Percentiles rank a stretch among this genome's conserved stretches.
Evolutionary conservation across 2,113 vertebrate species (phyloP).

Genomic region (Semnopithecus entellus): DNA sequence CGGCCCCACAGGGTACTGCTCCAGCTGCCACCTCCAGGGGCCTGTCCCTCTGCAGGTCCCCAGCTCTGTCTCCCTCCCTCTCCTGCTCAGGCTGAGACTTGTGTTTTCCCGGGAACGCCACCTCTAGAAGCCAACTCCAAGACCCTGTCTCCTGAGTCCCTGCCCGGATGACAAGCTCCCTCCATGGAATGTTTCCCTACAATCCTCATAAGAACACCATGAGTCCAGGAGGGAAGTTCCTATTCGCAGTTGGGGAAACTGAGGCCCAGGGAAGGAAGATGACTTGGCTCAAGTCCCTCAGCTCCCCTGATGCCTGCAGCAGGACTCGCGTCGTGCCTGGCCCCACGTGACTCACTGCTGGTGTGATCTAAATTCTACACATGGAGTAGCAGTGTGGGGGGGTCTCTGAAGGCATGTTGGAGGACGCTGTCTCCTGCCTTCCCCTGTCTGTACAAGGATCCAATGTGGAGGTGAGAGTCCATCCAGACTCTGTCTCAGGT

Average conservation of each 20-base stretch:
- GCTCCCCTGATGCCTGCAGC: neutral
- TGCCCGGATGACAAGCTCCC: neutral
- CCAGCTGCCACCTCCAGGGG: neutral
- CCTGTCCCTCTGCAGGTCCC: neutral
- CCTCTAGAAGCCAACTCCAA: neutral
- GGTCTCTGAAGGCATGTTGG: neutral
- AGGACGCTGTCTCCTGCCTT: neutral
- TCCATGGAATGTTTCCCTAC: accelerated
- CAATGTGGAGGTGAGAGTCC: neutral
- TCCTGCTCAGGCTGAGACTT: neutral
- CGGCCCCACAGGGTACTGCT: neutral
- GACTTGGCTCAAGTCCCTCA: neutral
- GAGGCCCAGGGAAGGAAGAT: neutral
- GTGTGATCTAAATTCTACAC: neutral
- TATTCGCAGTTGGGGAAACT: neutral
- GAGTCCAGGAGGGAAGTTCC: neutral
- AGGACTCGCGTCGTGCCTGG: neutral
- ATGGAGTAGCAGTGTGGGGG: neutral
- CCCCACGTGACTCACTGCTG: neutral
- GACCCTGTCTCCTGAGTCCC: neutral
- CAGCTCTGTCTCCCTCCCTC: neutral
- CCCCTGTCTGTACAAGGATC: neutral
- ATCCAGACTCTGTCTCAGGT: neutral
- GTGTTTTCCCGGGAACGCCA: neutral
- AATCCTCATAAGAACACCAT: accelerated